A percentile compares a stretch with the other conserved stretches of the same genome.
Conservation (phyloP, 92 coral and sea anemone genomes). For the Paragorgia papillata region DNA sequence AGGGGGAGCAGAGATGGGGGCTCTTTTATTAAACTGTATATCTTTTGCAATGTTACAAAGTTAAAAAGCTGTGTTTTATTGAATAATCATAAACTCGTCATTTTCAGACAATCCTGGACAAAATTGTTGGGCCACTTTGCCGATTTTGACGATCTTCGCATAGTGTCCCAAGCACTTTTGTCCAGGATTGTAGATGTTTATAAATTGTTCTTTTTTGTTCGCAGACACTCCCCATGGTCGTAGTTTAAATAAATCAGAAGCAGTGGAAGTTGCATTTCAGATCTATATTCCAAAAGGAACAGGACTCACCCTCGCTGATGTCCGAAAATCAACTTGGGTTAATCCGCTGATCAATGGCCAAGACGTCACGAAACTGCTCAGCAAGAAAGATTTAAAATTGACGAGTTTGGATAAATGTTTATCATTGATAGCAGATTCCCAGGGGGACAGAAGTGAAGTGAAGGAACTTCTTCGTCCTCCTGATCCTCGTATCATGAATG, state of each 20-base stretch:
- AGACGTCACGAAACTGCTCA: conserved; percentile 83
- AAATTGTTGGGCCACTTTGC: too few species aligned
- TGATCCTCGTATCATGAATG: conserved; percentile 17
- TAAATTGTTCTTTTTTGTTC: not conserved
- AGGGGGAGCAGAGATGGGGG: too few species aligned
- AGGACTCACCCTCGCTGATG: conserved; percentile 80
- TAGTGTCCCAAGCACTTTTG: too few species aligned
- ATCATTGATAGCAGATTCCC: conserved; percentile 81
- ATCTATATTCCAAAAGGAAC: conserved; percentile 98
- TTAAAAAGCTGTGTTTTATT: too few species aligned
- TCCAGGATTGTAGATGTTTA: too few species aligned
- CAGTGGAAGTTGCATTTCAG: conserved; percentile 92
- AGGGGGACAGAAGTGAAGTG: conserved; percentile 82
- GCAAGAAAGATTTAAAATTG: conserved; percentile 89
- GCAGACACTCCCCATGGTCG: conserved; percentile 85
- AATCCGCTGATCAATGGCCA: conserved; percentile 92
- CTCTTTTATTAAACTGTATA: too few species aligned
- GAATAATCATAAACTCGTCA: too few species aligned
- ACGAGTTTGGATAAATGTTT: conserved; percentile 86
- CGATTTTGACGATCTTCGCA: too few species aligned
- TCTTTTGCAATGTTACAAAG: too few species aligned
- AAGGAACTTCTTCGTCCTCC: conserved; percentile 80
- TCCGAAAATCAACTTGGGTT: conserved; percentile 96
- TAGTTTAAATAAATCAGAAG: conserved; percentile 92
- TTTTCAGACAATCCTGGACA: too few species aligned